Percentiles rank a stretch among this genome's conserved stretches.
These are phyloP conservation scores for Alca torda DNA, from an alignment of 2,797 vertebrate genomes.

Conservation along the genomic window DNA sequence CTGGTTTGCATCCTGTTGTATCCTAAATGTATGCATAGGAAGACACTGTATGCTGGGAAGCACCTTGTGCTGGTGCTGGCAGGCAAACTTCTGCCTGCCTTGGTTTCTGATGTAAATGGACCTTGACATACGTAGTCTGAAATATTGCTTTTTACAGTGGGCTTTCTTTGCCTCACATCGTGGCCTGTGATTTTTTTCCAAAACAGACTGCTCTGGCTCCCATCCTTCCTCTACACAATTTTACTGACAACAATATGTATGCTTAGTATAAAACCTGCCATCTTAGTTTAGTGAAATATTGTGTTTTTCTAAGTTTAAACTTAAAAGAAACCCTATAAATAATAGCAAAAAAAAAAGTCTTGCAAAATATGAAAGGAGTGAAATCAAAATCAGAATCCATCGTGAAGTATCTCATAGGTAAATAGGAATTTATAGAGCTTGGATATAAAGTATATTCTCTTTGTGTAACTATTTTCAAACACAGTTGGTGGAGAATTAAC, in stretches of 20 bases:
- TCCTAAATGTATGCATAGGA: neutral
- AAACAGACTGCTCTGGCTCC: neutral
- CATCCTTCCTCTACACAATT: neutral
- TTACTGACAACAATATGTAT: neutral
- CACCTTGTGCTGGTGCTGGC: neutral
- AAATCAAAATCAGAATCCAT: neutral
- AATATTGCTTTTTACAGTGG: neutral
- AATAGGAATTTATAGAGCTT: neutral
- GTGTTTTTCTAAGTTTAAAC: neutral
- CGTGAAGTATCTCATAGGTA: neutral
- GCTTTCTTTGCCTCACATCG: neutral
- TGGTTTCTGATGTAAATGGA: neutral
- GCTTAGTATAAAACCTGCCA: neutral
- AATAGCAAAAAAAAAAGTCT: rapidly evolving
- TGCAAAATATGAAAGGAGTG: neutral
- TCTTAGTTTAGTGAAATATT: neutral
- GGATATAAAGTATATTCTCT: neutral
- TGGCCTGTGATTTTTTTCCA: neutral
- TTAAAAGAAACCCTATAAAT: neutral
- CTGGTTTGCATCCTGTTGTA: neutral
- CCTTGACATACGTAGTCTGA: neutral
- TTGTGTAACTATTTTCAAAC: neutral
- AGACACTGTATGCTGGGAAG: neutral
- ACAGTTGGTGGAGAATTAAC: neutral
- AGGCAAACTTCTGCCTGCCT: neutral